Evolutionary conservation across 1,140 invertebrate species (phyloP).

Genomic region (Plectus sambesii): DNA sequence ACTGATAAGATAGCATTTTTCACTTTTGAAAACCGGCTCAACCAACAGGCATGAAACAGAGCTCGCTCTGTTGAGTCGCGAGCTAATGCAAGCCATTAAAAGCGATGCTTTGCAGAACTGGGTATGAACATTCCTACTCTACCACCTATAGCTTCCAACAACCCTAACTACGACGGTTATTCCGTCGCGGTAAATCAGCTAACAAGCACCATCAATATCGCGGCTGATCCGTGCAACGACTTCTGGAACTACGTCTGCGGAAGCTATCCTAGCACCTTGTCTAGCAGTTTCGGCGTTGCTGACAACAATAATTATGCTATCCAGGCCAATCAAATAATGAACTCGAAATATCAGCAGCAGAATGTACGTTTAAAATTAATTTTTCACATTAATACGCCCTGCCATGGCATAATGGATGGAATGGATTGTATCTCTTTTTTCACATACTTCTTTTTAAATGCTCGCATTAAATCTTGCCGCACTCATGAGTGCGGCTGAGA

Average conservation of each 20-base stretch:
- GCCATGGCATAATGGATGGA: too few relatives aligned
- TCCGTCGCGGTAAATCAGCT: background rate
- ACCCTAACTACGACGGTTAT: too few relatives aligned
- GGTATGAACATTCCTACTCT: too few relatives aligned
- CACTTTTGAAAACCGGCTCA: too few relatives aligned
- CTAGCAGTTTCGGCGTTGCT: conserved; percentile 23
- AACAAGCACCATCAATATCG: conserved; percentile 56
- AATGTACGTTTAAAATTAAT: conserved; percentile 14
- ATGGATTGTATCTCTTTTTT: too few relatives aligned
- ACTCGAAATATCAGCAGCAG: conserved; percentile 11
- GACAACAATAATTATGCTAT: conserved; percentile 15
- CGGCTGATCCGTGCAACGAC: conserved; percentile 75
- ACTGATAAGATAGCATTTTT: too few relatives aligned
- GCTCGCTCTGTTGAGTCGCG: too few relatives aligned
- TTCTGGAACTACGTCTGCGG: conserved; percentile 89
- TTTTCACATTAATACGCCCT: too few relatives aligned
- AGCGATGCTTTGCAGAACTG: too few relatives aligned
- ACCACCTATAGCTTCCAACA: too few relatives aligned
- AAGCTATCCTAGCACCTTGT: conserved; percentile 65
- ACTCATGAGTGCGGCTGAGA: conserved; percentile 3
- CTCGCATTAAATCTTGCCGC: conserved; percentile 8
- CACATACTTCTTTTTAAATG: conserved; percentile 12
- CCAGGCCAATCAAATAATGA: conserved; percentile 16
- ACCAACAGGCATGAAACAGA: too few relatives aligned
- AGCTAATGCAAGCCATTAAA: too few relatives aligned